Percentiles rank a stretch among this genome's conserved stretches.
Evolutionary conservation across 2,113 vertebrate species (phyloP).

Genomic region (Trachemys scripta): DNA sequence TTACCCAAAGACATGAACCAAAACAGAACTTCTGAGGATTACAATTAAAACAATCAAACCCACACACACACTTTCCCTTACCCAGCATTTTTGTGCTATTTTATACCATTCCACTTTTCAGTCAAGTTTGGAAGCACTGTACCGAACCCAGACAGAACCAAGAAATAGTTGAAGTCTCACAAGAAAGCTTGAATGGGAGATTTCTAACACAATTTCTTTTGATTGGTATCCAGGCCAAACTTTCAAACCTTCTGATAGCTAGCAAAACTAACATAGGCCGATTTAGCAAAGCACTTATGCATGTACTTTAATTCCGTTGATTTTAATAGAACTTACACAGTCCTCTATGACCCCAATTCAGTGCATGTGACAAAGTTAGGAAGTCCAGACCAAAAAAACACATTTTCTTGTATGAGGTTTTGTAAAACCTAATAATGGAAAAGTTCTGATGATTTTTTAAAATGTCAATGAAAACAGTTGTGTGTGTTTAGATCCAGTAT

Average conservation of each 20-base stretch:
- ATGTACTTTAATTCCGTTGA: rapidly evolving
- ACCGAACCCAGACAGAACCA: background rate
- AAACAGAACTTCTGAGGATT: background rate
- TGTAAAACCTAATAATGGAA: background rate
- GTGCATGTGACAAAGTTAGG: background rate
- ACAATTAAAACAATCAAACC: background rate
- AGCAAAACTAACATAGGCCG: background rate
- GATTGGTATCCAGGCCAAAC: background rate
- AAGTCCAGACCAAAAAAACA: background rate
- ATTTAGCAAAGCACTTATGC: background rate
- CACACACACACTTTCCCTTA: background rate
- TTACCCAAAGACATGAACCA: background rate
- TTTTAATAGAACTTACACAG: background rate
- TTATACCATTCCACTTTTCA: background rate
- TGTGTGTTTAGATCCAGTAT: slow-evolving; percentile 42
- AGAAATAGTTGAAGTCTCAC: background rate
- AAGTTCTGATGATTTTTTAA: background rate
- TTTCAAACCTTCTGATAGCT: background rate
- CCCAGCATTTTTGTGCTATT: background rate
- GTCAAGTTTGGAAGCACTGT: background rate
- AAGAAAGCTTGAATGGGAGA: background rate
- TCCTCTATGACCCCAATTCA: too few relatives aligned
- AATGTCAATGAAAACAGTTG: slow-evolving; percentile 52
- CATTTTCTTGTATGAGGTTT: background rate
- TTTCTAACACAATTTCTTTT: background rate